phyloP scores from a whole-genome alignment of 2,888 invertebrate genomes.

The Eristalinus aeneus region DNA sequence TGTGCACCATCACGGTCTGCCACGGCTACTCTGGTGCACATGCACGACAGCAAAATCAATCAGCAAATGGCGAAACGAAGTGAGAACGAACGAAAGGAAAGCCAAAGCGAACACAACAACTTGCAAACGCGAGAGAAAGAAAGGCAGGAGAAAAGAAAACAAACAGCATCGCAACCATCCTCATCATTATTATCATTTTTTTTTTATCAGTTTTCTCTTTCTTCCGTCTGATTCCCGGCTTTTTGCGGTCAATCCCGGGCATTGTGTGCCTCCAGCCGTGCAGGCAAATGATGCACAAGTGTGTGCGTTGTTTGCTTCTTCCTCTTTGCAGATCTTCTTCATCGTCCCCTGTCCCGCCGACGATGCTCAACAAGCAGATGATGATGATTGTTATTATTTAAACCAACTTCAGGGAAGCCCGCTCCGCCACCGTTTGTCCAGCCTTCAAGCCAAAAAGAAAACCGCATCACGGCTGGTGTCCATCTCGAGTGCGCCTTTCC shows the following conservation, averaged over 20 bases:
- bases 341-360: not conserved
- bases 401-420: not conserved
- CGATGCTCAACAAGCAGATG: not conserved
- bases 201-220: slow-evolving; percentile 12
- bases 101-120: not conserved
- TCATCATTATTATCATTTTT: slow-evolving; percentile 1
- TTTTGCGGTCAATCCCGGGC: slow-evolving; percentile 59
- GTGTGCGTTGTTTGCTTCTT: slow-evolving; percentile 16
- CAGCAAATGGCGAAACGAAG: slow-evolving; percentile 30
- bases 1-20: not conserved
- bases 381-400: slow-evolving; percentile 11
- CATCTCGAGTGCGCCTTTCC: not conserved
- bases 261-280: slow-evolving; percentile 16
- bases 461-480: slow-evolving; percentile 4
- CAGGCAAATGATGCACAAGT: not conserved
- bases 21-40: not conserved
- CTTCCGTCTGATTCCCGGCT: slow-evolving; percentile 45
- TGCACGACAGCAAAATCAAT: slow-evolving; percentile 47
- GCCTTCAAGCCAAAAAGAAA: not conserved
- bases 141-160: not conserved
- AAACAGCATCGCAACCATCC: not conserved
- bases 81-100: slow-evolving; percentile 4
- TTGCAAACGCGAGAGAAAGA: not conserved
- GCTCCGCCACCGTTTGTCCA: not conserved
- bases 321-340: slow-evolving; percentile 3